Evolutionary conservation across 1,140 invertebrate species (phyloP).

Genomic region (Lineus longissimus): DNA sequence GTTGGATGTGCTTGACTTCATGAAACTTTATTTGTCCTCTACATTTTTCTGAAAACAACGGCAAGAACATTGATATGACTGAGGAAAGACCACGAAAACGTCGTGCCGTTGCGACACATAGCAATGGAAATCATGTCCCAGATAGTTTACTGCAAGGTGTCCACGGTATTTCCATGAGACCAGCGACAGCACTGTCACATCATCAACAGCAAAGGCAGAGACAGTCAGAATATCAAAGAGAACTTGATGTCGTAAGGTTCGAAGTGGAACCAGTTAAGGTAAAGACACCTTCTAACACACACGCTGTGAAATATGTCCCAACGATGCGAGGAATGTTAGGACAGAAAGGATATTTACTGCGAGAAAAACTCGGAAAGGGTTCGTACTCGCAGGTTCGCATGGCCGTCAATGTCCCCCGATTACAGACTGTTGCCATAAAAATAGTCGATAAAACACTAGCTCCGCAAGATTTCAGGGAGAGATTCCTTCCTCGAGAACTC

Average conservation of each 20-base stretch:
- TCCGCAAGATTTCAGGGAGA: conserved; percentile 75
- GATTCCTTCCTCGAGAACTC: conserved; percentile 87
- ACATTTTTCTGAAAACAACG: too few relatives aligned
- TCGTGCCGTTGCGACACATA: neutral
- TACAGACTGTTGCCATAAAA: conserved; percentile 73
- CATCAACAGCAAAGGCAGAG: neutral
- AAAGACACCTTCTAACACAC: conserved; percentile 22
- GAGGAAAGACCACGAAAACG: conserved; percentile 1
- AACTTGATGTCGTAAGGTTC: conserved; percentile 38
- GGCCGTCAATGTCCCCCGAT: conserved; percentile 28
- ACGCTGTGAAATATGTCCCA: conserved; percentile 38
- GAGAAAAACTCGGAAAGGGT: conserved; percentile 42
- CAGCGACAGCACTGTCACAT: too few relatives aligned
- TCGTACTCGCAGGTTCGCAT: conserved; percentile 52
- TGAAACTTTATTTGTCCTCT: too few relatives aligned
- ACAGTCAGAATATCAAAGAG: conserved; percentile 17
- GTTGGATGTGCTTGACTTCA: too few relatives aligned
- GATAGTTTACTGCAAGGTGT: too few relatives aligned
- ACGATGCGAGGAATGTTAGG: conserved; percentile 45
- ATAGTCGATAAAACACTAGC: conserved; percentile 74
- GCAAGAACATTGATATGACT: neutral
- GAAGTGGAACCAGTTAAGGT: conserved; percentile 41
- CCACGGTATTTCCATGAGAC: too few relatives aligned
- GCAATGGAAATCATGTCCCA: neutral
- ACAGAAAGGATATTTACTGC: conserved; percentile 36